A percentile compares a stretch with the other conserved stretches of the same genome.
Evolutionary conservation across 2,888 invertebrate species (phyloP).

Genomic region (Cinara cedri): DNA sequence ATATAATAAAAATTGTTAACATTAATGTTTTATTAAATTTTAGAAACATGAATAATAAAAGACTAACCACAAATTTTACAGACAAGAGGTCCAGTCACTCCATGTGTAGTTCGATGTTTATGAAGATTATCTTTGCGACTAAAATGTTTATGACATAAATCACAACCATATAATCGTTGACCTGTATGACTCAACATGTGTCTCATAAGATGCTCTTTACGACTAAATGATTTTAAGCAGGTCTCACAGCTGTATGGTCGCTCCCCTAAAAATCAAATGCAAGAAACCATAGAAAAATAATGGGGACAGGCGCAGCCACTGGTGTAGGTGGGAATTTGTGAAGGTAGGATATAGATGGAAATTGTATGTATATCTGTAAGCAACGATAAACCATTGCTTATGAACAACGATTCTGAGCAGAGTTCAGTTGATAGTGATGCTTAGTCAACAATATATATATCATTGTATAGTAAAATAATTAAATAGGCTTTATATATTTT

Average conservation of each 20-base stretch:
- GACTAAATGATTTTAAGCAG: slow-evolving; percentile 61
- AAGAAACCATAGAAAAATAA: too few relatives aligned
- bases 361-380: too few relatives aligned
- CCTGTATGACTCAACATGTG: slow-evolving; percentile 61
- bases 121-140: slow-evolving; percentile 61
- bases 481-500: too few relatives aligned
- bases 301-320: too few relatives aligned
- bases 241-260: slow-evolving; percentile 60
- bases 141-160: slow-evolving; percentile 60
- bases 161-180: slow-evolving; percentile 60
- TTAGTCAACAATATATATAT: too few relatives aligned
- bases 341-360: too few relatives aligned
- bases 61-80: slow-evolving; percentile 63
- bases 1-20: neutral
- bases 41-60: neutral
- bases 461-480: too few relatives aligned
- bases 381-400: too few relatives aligned
- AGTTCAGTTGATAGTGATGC: too few relatives aligned
- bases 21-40: neutral
- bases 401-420: too few relatives aligned
- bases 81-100: slow-evolving; percentile 60
- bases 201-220: slow-evolving; percentile 61
- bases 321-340: too few relatives aligned
- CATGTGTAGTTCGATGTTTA: slow-evolving; percentile 61
- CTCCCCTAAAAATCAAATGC: slow-evolving; percentile 25